A percentile compares a stretch with the other conserved stretches of the same genome.
Evolutionary conservation across 2,888 invertebrate species (phyloP).

Genomic region (Cheilosia vulpina): DNA sequence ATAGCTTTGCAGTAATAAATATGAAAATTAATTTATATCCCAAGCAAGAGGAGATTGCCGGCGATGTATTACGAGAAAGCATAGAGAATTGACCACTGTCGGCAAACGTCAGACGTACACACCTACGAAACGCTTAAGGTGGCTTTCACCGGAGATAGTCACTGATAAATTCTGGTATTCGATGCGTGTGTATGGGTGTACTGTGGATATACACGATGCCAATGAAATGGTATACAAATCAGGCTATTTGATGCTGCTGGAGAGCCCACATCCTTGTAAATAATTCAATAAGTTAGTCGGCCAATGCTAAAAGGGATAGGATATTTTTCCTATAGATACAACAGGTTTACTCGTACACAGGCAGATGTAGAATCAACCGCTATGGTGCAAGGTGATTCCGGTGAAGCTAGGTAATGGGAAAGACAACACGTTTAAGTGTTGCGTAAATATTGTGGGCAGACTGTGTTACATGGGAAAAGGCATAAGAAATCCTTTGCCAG

Average conservation of each 20-base stretch:
- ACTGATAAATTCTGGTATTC: no score
- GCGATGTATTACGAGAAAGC: slow-evolving; percentile 4
- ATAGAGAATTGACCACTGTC: slow-evolving; percentile 29
- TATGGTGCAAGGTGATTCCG: neutral
- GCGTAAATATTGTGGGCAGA: slow-evolving; percentile 35
- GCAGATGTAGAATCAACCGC: no score
- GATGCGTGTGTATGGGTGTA: neutral
- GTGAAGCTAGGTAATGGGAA: neutral
- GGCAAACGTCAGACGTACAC: slow-evolving; percentile 36
- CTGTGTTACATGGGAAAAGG: slow-evolving; percentile 16
- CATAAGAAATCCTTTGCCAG: neutral
- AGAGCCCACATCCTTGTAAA: slow-evolving; percentile 52
- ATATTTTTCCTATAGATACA: slow-evolving; percentile 19
- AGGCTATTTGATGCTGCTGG: slow-evolving; percentile 31
- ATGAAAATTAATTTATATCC: slow-evolving; percentile 61
- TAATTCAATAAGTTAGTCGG: slow-evolving; percentile 59
- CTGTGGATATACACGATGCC: neutral
- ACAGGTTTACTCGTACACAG: no score
- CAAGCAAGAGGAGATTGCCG: slow-evolving; percentile 21
- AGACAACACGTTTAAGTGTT: slow-evolving; percentile 22
- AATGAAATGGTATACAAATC: slow-evolving; percentile 18
- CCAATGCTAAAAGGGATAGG: slow-evolving; percentile 51
- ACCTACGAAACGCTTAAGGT: slow-evolving; percentile 46
- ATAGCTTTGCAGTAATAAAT: slow-evolving; percentile 56
- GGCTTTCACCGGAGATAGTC: slow-evolving; percentile 17